These are phyloP conservation scores for Pagetopsis macropterus DNA, from an alignment of 2,797 vertebrate species.

Conservation along the genomic window DNA sequence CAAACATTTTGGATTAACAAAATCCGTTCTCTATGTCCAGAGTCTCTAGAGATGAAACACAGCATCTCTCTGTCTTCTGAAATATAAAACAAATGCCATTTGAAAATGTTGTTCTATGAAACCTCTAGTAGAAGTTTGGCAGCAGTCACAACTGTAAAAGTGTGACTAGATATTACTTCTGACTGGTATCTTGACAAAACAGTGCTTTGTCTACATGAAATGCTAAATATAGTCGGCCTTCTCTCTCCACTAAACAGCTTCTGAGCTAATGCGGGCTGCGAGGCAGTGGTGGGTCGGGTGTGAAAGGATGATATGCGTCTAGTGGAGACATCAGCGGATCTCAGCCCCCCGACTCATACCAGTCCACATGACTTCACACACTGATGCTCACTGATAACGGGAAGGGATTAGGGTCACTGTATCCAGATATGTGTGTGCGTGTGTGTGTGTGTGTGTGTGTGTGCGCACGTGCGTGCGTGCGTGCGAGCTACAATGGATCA, in stretches of 20 bases:
- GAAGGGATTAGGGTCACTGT: constrained; percentile 61
- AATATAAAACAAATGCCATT: constrained; percentile 18
- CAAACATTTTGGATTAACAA: constrained; percentile 44
- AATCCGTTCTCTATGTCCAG: constrained; percentile 25
- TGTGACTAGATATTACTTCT: constrained; percentile 43
- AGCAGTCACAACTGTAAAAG: background rate
- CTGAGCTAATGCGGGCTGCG: constrained; percentile 56
- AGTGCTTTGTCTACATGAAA: constrained; percentile 46
- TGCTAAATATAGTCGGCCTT: constrained; percentile 57
- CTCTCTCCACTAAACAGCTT: constrained; percentile 44
- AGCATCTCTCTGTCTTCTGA: constrained; percentile 3
- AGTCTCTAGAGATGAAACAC: constrained; percentile 22
- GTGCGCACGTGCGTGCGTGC: too few species aligned
- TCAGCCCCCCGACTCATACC: constrained; percentile 75
- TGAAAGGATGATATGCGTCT: constrained; percentile 62
- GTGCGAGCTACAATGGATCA: too few species aligned
- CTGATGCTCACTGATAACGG: constrained; percentile 77
- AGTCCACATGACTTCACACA: constrained; percentile 80
- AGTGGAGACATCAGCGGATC: constrained; percentile 66
- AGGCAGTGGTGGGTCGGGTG: constrained; percentile 55
- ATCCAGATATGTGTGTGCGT: constrained; percentile 37
- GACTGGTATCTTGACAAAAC: constrained; percentile 30
- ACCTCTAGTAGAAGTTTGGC: background rate
- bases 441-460: constrained; percentile 13
- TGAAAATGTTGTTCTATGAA: background rate